A percentile compares a stretch with the other conserved stretches of the same genome.
Evolutionary conservation across 2,888 invertebrate genomes (phyloP).

Genomic region (Drosophila meridiana): DNA sequence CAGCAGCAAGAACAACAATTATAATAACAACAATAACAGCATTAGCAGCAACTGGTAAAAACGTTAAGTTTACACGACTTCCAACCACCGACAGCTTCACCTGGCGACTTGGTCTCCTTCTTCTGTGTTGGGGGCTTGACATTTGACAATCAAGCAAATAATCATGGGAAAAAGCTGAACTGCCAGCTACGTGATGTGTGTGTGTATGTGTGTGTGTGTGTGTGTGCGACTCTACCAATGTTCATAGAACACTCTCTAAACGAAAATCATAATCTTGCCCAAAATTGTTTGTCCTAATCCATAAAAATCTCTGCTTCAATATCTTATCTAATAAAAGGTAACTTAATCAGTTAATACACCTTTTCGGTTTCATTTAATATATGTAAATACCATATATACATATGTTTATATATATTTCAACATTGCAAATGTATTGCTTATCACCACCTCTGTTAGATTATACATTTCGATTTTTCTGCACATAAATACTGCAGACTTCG

Average conservation of each 20-base stretch:
- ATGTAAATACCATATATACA: neutral
- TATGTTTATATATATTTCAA: neutral
- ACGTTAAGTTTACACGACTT: constrained; percentile 80
- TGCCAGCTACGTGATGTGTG: constrained; percentile 30
- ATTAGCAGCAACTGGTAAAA: constrained; percentile 56
- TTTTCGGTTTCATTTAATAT: no score
- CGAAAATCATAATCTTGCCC: neutral
- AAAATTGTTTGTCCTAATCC: neutral
- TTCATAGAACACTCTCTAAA: constrained; percentile 26
- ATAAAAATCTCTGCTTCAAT: neutral
- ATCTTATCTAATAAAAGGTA: neutral
- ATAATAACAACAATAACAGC: constrained; percentile 53
- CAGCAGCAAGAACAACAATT: constrained; percentile 49
- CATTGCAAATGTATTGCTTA: neutral
- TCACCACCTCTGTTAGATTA: neutral
- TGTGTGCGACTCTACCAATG: constrained; percentile 3
- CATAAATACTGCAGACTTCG: neutral
- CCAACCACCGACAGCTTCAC: constrained; percentile 62
- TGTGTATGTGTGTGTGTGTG: constrained; percentile 9
- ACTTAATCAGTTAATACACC: neutral
- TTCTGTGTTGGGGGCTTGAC: constrained; percentile 72
- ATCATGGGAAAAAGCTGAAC: constrained; percentile 80
- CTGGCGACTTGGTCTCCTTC: constrained; percentile 42
- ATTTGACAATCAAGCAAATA: constrained; percentile 83
- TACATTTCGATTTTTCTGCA: neutral